Evolutionary conservation across 2,797 vertebrate species (phyloP).

Genomic region (Sardinella longiceps): DNA sequence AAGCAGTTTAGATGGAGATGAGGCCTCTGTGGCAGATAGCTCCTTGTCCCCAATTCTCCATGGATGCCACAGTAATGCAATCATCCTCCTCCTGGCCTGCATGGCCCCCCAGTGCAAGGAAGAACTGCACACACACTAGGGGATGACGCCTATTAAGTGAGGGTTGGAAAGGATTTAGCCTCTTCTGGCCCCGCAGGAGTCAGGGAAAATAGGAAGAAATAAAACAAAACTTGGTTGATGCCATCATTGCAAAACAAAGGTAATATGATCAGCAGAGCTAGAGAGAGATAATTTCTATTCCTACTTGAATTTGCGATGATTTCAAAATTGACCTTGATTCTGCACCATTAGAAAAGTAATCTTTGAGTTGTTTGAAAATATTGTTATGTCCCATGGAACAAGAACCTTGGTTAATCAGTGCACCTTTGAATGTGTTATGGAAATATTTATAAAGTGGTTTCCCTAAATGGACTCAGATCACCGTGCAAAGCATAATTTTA

Average conservation of each 20-base stretch:
- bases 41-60: conserved; percentile 37
- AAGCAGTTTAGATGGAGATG: not conserved
- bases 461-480: too few relatives aligned
- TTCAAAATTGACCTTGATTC: not conserved
- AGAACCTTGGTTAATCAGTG: too few relatives aligned
- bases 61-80: conserved; percentile 43
- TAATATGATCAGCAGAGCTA: not conserved
- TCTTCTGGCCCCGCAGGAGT: not conserved
- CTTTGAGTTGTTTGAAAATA: too few relatives aligned
- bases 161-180: not conserved
- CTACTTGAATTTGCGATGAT: not conserved
- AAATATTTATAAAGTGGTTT: too few relatives aligned
- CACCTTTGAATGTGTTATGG: too few relatives aligned
- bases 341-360: too few relatives aligned
- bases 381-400: too few relatives aligned
- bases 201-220: not conserved
- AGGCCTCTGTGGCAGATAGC: conserved; percentile 11
- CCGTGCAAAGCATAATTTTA: not conserved
- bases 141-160: not conserved
- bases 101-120: conserved; percentile 35
- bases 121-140: not conserved
- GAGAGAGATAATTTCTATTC: not conserved
- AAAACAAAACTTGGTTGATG: not conserved
- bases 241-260: conserved; percentile 1
- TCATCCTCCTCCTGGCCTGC: conserved; percentile 46